Percentiles rank a stretch among this genome's conserved stretches.
phyloP scores from a whole-genome alignment of 2,797 vertebrate genomes.

The Thunnus albacares region DNA sequence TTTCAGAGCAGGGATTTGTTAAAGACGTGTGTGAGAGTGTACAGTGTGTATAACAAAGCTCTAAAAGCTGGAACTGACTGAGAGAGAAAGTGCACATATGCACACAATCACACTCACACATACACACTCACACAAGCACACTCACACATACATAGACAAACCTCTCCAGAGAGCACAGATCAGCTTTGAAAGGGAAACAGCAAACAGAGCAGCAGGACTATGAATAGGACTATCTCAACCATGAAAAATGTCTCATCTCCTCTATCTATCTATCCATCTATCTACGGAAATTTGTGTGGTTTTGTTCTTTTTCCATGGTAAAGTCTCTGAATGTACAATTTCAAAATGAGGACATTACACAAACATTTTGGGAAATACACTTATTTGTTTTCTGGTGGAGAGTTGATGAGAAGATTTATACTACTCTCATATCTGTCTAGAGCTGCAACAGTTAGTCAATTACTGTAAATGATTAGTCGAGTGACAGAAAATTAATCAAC shows the following conservation, averaged over 20 bases:
- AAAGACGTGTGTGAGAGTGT: neutral
- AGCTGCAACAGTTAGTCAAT: neutral
- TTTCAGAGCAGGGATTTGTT: slow-evolving; percentile 27
- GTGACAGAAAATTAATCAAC: neutral
- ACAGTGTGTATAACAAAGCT: slow-evolving; percentile 27
- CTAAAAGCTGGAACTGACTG: slow-evolving; percentile 13
- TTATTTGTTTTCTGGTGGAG: no score
- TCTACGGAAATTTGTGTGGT: neutral
- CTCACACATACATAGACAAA: slow-evolving; percentile 15
- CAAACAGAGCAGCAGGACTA: slow-evolving; percentile 35
- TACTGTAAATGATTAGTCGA: neutral
- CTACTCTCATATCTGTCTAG: neutral
- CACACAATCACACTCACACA: slow-evolving; percentile 1
- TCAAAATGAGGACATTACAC: no score
- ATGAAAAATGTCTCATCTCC: slow-evolving; percentile 6
- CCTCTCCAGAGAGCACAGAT: slow-evolving; percentile 26
- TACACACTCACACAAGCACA: slow-evolving; percentile 1
- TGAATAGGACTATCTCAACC: slow-evolving; percentile 42
- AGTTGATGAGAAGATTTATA: neutral
- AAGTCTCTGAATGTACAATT: no score
- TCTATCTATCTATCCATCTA: slow-evolving; percentile 8
- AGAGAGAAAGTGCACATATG: neutral
- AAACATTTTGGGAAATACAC: no score
- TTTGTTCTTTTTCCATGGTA: no score
- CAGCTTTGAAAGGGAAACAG: slow-evolving; percentile 35